These are phyloP conservation scores for Drosophila pectinifera DNA, from an alignment of 1,140 invertebrate genomes.

Conservation along the genomic window DNA sequence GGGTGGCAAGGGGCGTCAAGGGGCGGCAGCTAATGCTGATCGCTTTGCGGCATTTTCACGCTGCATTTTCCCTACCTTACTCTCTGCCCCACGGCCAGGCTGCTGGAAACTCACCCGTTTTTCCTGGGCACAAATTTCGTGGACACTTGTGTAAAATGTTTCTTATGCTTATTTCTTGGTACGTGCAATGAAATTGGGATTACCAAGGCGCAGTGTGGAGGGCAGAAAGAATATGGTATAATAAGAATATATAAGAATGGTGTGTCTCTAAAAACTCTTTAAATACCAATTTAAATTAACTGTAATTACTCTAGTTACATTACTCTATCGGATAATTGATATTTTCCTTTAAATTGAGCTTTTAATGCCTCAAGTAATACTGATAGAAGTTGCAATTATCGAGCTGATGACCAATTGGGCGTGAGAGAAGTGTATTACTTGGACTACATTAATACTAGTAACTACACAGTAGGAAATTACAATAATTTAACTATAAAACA, in stretches of 20 bases:
- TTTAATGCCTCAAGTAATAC: conserved; percentile 21
- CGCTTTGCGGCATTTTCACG: conserved; percentile 71
- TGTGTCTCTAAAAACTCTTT: not conserved
- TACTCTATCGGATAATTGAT: conserved; percentile 34
- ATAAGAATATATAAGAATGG: conserved; percentile 5
- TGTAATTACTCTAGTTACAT: not conserved
- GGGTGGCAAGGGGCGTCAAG: conserved; percentile 33
- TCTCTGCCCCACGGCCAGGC: not conserved
- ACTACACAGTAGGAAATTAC: not conserved
- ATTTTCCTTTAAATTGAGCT: conserved; percentile 67
- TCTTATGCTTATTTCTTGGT: conserved; percentile 66
- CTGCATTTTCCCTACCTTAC: conserved; percentile 29
- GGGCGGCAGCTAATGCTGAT: conserved; percentile 59
- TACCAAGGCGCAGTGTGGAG: conserved; percentile 20
- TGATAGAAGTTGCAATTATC: conserved; percentile 28
- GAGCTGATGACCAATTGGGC: conserved; percentile 72
- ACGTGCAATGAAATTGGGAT: conserved; percentile 53
- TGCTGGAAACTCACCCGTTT: conserved; percentile 7
- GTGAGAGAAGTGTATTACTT: conserved; percentile 35
- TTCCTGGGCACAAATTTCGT: conserved; percentile 46
- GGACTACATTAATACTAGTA: not conserved
- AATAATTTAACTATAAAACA: not conserved
- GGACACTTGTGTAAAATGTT: conserved; percentile 54
- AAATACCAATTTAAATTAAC: not conserved
- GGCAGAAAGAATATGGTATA: not conserved